Evolutionary conservation across 2,113 vertebrate genomes (phyloP), one percentile per base, ranked within the genome.

Genomic region (Engystomops pustulosus): DNA sequence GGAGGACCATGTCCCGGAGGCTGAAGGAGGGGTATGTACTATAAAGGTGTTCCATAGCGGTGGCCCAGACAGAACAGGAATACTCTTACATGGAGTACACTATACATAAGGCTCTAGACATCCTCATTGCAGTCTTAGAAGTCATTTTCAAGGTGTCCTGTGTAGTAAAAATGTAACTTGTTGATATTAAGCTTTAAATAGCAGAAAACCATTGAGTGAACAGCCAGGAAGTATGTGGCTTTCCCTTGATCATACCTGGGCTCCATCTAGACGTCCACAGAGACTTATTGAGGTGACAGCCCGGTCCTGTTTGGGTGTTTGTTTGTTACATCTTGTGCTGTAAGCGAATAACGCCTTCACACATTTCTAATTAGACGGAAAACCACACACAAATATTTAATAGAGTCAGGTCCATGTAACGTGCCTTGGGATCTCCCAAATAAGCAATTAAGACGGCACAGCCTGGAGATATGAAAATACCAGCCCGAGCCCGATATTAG

Each of bases 251-350:
- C 53, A 86, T 83, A 78, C 60, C 41, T 55, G 84, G 70, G 87
- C 81, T 86, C 76, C 60, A 49, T 80, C 83, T 86, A 90, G 79
- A 85, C 86, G 89, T 69, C 41, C 53, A 79, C 83, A 82, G 85
- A 67, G 85, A 87, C 83, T 91, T 89, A 83, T 80, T 88, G 88
- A 90, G 88, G 87, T 88, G 88, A 86, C 68, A 84, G 76, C 65
- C 58, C 83, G 68, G 87, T 87, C 89, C 55, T 87, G 80, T 87
- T 87, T 88, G 81, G 89, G 84, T 90, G 89, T 77, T 44, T 75
- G 71, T 45, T 86, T 89, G 88, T 55, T 41, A 5, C 60, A 25
- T 34, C 72, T 84, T 30, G 68, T n/a, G 51, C 67, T 74, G 12
- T 7, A 55, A 25, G 49, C 84, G 87, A 89, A 89, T 85, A 86